Conservation (phyloP, 2,888 invertebrate species). For the Ormia ochracea region DNA sequence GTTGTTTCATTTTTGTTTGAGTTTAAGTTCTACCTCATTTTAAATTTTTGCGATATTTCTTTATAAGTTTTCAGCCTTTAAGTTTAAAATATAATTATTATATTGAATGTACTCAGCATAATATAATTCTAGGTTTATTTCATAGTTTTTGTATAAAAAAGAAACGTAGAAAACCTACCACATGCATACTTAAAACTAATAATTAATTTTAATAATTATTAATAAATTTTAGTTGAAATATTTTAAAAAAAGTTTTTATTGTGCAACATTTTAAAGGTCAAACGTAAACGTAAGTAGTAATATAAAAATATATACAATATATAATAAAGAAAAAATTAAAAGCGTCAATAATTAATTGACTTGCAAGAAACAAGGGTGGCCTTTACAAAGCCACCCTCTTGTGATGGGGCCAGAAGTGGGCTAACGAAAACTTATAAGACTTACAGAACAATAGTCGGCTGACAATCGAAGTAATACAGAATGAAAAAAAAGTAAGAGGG, state of each 20-base stretch:
- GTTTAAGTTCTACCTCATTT: constrained; percentile 53
- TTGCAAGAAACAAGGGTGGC: too few species aligned
- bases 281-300: too few species aligned
- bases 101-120: not conserved
- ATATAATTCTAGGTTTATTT: constrained; percentile 27
- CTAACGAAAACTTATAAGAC: too few species aligned
- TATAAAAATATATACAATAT: too few species aligned
- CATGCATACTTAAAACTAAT: constrained; percentile 30
- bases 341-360: too few species aligned
- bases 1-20: constrained; percentile 14
- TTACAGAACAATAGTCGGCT: too few species aligned
- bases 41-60: constrained; percentile 44
- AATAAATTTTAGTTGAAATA: constrained; percentile 62
- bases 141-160: constrained; percentile 40
- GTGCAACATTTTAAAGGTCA: not conserved
- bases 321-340: too few species aligned
- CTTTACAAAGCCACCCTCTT: too few species aligned
- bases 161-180: not conserved
- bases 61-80: constrained; percentile 15
- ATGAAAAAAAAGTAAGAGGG: too few species aligned
- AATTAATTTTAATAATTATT: constrained; percentile 46
- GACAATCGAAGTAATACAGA: too few species aligned
- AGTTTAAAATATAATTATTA: not conserved
- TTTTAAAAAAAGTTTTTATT: constrained; percentile 40
- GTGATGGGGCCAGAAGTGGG: too few species aligned